These are phyloP conservation scores for Nebria brevicollis DNA, from an alignment of 2,888 invertebrate species.

Conservation along the genomic window DNA sequence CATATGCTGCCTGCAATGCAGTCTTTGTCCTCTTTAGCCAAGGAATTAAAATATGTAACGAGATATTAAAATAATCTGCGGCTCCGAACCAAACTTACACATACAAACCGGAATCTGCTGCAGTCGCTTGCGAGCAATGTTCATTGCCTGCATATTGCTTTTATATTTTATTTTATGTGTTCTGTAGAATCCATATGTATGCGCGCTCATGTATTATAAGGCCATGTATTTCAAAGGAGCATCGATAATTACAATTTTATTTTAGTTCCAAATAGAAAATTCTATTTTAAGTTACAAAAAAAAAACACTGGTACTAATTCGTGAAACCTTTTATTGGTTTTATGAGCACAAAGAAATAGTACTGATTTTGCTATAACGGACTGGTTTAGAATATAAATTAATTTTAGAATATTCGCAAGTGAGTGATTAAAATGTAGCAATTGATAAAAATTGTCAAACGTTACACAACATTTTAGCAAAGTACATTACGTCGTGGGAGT, in stretches of 20 bases:
- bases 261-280: neutral
- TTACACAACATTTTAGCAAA: too few species aligned
- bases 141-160: neutral
- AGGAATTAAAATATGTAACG: slow-evolving; percentile 38
- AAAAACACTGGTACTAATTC: neutral
- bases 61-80: slow-evolving; percentile 42
- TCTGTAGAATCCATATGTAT: neutral
- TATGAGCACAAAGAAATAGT: neutral
- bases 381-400: too few species aligned
- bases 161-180: neutral
- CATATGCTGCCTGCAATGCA: slow-evolving; percentile 30
- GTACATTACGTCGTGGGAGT: too few species aligned
- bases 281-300: neutral
- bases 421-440: too few species aligned
- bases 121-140: neutral
- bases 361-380: too few species aligned
- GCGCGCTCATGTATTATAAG: neutral
- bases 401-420: too few species aligned
- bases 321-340: neutral
- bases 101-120: slow-evolving; percentile 9
- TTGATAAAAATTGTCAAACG: too few species aligned
- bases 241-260: neutral
- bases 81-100: neutral
- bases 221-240: neutral
- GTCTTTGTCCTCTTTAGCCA: neutral